These are phyloP conservation scores for Hypotaenidia okinawae DNA, from an alignment of 2,797 vertebrate genomes.

Conservation along the genomic window DNA sequence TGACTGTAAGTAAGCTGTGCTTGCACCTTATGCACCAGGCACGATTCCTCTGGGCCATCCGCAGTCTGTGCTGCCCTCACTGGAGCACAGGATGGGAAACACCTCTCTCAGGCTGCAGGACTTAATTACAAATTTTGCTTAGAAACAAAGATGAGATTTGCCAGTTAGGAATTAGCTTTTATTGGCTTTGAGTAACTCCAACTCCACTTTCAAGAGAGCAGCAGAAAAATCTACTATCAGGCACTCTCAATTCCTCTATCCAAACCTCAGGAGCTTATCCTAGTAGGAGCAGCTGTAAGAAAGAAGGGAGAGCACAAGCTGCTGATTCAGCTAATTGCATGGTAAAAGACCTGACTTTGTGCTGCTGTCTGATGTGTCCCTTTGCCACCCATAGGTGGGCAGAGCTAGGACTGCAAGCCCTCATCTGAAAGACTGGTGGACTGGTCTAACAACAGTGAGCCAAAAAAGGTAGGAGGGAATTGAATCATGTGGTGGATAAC, in stretches of 20 bases:
- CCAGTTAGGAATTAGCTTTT: neutral
- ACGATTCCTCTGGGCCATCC: neutral
- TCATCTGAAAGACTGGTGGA: neutral
- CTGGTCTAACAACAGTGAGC: neutral
- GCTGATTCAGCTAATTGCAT: neutral
- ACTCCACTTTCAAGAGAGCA: neutral
- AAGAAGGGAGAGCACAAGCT: neutral
- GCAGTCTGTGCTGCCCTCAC: neutral
- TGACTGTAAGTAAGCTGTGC: neutral
- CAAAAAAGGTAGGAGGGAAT: neutral
- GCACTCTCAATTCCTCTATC: neutral
- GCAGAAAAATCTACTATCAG: neutral
- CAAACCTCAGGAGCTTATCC: neutral
- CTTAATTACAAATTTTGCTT: neutral
- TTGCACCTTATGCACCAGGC: neutral
- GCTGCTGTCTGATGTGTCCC: neutral
- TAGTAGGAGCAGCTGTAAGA: neutral
- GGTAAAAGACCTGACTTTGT: neutral
- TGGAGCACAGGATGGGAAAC: neutral
- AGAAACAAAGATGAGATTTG: neutral
- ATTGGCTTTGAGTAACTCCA: neutral
- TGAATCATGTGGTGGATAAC: neutral
- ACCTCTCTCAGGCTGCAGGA: neutral
- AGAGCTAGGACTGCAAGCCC: neutral
- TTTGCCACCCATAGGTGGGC: neutral